Evolutionary conservation across 2,797 vertebrate genomes (phyloP), one percentile per base, ranked within the genome.

Genomic region (Oryzias sinensis): DNA sequence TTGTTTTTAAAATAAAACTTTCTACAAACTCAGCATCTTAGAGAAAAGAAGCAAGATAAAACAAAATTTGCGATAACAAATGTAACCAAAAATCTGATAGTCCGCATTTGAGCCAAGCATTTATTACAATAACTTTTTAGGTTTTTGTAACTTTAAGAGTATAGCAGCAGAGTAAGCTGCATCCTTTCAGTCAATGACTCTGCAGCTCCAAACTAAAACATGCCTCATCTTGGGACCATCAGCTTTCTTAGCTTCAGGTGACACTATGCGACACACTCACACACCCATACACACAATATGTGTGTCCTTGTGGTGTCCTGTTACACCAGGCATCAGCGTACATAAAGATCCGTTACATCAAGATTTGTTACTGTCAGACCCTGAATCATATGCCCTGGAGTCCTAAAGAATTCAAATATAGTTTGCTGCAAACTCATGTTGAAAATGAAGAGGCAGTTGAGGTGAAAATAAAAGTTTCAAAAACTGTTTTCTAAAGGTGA

Each of bases 191-290:
- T 60, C 47, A 44, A 24, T 1, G 42, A 41, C 54, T 65, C 46
- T 17, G 20, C 49, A 63, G 72, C 43, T 69, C 68, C 62, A 67
- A 81, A 57, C 43, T 42, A 43, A 47, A 55, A 24, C 37, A 16
- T 53, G 46, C 60, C 64, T 44, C 62, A 77, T 78, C 71, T 81
- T 79, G 68, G 33, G 72, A 72, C 59, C 69, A 43, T 53, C 25
- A 47, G 49, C 72, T 72, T 65, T 58, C 66, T 74, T 53, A 65
- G 68, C 59, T 70, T 72, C 71, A 60, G 60, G 69, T 69, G 74
- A 76, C 74, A 86, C 48, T 29, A 25, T 54, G 75, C 48, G 60
- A 40, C 55, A 43, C 2, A 2, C 5, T 16, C 2, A 40, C 18
- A 42, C n/a, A 47, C 14, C 5, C 2, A 2, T 52, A 45, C 14